phyloP scores from a whole-genome alignment of 1,140 invertebrate genomes.

The Scaptodrosophila lebanonensis region DNA sequence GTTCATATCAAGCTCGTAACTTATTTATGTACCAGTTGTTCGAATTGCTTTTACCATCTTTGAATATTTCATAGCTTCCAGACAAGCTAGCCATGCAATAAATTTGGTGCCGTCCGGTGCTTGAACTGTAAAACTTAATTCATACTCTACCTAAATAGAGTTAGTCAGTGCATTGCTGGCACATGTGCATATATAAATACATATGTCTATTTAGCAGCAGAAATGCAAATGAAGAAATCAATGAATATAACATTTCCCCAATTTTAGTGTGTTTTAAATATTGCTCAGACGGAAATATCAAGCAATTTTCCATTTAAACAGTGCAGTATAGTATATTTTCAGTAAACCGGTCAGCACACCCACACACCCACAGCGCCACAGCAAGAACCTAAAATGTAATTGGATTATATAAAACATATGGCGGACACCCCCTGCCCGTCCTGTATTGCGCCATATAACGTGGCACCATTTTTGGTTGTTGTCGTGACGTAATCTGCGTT shows the following conservation, averaged over 20 bases:
- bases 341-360: slow-evolving; percentile 10
- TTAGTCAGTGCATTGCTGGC: background rate
- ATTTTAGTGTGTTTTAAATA: too few species aligned
- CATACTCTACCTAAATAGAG: slow-evolving; percentile 1
- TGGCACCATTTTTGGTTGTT: too few species aligned
- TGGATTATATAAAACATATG: slow-evolving; percentile 54
- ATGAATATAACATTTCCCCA: too few species aligned
- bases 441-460: too few species aligned
- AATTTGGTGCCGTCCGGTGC: slow-evolving; percentile 45
- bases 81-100: slow-evolving; percentile 55
- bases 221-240: too few species aligned
- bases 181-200: background rate
- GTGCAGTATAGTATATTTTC: too few species aligned
- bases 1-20: slow-evolving; percentile 16
- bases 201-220: too few species aligned
- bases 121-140: slow-evolving; percentile 12
- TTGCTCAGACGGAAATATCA: too few species aligned
- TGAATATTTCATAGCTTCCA: slow-evolving; percentile 70
- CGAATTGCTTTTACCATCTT: slow-evolving; percentile 6
- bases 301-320: too few species aligned
- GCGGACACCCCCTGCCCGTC: slow-evolving; percentile 2
- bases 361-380: slow-evolving; percentile 11
- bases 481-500: slow-evolving; percentile 38
- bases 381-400: slow-evolving; percentile 45
- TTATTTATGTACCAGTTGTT: slow-evolving; percentile 4